Base-by-base conservation (phyloP, 2,797 vertebrate species). In the Enteromius thamalakanensis region DNA sequence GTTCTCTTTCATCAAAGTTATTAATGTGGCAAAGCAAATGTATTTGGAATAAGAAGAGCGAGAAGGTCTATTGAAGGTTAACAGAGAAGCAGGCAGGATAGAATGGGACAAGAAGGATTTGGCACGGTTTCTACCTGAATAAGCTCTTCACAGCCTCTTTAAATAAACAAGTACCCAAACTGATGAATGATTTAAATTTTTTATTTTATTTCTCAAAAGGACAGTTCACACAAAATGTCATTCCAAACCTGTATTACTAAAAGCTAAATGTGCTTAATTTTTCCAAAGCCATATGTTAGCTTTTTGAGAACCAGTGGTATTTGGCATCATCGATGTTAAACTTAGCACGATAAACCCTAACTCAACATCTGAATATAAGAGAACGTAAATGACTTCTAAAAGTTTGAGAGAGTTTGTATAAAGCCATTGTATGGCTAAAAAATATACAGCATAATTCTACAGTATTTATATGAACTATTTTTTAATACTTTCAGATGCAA, bases 31-130 rank as follows among this genome's bases (percentile, higher is more conserved):
- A 71, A 84, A 87, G 84, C 83, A 79, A 82, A 84, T 83, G 79
- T 85, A 85, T 90, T 88, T 83, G 64, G 60, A 72, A 87, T 77
- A 87, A 87, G 85, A 85, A 71, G 71, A 90, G 85, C 89, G 86
- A 79, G 85, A 53, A 70, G 80, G 58, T 77, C 79, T 89, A 86
- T 87, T 81, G 87, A 83, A 89, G 87, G 87, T 89, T 88, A 92
- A 90, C 90, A 92, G 88, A 92, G 85, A 91, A 93, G 87, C 49
- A 72, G 62, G 69, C 60, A 80, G 79, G 65, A 85, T 80, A 80
- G 79, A 86, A 82, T 74, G 72, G 53, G 69, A 69, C 11, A 37
- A 76, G 80, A 83, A 53, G 64, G 75, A 71, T 55, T 87, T 88
- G 23, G n/a, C n/a, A 60, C n/a, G 70, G 77, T 62, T 86, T 79